These are phyloP conservation scores for Scaptomyza polygonia DNA, from an alignment of 2,888 invertebrate genomes.

Conservation along the genomic window DNA sequence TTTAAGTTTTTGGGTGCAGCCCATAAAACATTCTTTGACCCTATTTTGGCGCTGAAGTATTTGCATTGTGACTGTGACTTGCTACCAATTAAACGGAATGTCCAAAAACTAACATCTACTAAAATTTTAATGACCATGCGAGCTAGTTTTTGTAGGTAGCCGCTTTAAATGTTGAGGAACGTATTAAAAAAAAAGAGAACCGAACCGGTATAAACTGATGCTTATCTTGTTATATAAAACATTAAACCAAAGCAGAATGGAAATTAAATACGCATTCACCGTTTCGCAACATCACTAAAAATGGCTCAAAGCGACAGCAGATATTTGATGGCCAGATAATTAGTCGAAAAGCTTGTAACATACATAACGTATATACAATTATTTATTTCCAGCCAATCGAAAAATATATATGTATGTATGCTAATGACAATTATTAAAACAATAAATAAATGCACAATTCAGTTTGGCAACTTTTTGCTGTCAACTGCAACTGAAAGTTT, in stretches of 20 bases:
- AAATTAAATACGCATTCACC: conserved; percentile 32
- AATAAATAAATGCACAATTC: conserved; percentile 9
- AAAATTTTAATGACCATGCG: conserved; percentile 37
- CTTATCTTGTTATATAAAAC: conserved; percentile 54
- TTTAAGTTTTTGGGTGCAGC: conserved; percentile 39
- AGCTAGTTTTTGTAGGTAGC: conserved; percentile 37
- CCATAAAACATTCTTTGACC: conserved; percentile 39
- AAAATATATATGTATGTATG: too few species aligned
- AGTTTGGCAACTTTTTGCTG: conserved; percentile 6
- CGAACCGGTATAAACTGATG: conserved; percentile 33
- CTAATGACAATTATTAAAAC: not conserved
- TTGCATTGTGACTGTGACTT: conserved; percentile 55
- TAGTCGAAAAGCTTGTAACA: conserved; percentile 8
- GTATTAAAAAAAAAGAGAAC: conserved; percentile 1
- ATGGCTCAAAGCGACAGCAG: conserved; percentile 19
- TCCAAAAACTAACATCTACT: conserved; percentile 20
- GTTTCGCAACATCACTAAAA: conserved; percentile 10
- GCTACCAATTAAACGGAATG: conserved; percentile 44
- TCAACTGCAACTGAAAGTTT: conserved; percentile 7
- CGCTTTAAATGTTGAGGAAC: conserved; percentile 13
- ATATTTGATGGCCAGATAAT: not conserved
- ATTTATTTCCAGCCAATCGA: not conserved
- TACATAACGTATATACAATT: conserved; percentile 9
- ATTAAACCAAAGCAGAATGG: conserved; percentile 44
- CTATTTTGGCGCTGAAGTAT: conserved; percentile 51